Evolutionary conservation across 2,797 vertebrate species (phyloP), one percentile per base, ranked within the genome.

Genomic region (Apodemus agrarius): DNA sequence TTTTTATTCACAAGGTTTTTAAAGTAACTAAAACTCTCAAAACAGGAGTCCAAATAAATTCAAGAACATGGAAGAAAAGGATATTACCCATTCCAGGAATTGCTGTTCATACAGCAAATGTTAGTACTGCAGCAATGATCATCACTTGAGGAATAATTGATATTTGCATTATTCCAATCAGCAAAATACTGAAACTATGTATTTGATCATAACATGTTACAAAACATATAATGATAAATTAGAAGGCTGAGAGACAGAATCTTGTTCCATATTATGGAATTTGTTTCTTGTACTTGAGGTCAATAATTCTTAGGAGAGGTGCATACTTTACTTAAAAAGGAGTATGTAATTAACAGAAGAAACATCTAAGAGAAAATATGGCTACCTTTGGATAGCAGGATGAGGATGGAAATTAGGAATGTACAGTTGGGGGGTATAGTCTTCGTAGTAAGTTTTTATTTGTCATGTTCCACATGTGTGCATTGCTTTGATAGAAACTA

Each of bases 201-300:
- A 24, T 69, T n/a, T 87, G 85, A 83, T 93, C 11, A 74, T 74
- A 84, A 80, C 24, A 31, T 40, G 21, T 80, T 43, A 76, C 40
- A 37, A 67, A 72, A 74, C 54, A 40, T 86, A 24, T 8, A 11
- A 22, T 91, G 40, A 83, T 90, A 54, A 95, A 34, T 81, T 16
- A 83, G 40, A n/a, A 72, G 82, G 21, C 52, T 1, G 72, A 81
- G 0, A 89, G 19, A 31, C 31, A 37, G 57, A 74, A 74, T 63
- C 19, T 65, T 78, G 16, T 37, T 69, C 4, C 22, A 74, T 6
- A 12, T 83, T 81, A 93, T 82, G 34, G 88, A 37, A 14, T 49
- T 22, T 49, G n/a, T 61, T 63, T 65, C 43, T 78, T n/a, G 67
- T 49, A 46, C 91, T 88, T 92, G 72, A 95, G 83, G 75, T 84